Evolutionary conservation across 2,797 vertebrate species (phyloP).

Genomic region (Peromyscus eremicus): DNA sequence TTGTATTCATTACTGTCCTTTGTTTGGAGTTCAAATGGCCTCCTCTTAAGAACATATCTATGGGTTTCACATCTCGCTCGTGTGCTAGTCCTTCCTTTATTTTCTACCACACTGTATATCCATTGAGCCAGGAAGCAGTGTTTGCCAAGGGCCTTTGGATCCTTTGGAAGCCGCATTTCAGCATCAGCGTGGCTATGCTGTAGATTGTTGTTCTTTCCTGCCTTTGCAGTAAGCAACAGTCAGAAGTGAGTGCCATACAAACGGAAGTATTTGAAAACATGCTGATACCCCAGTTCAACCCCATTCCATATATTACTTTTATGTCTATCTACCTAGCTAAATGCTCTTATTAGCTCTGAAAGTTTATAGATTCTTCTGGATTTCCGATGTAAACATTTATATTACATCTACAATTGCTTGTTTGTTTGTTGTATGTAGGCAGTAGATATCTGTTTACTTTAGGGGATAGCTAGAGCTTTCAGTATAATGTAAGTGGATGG

Average conservation of each 20-base stretch:
- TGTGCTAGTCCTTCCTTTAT: neutral
- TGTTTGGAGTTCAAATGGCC: neutral
- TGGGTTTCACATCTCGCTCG: neutral
- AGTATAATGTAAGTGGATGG: neutral
- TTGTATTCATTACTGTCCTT: neutral
- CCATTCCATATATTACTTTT: neutral
- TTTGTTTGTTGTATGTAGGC: neutral
- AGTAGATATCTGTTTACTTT: neutral
- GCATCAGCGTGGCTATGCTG: neutral
- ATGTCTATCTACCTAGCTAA: neutral
- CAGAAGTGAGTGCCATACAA: neutral
- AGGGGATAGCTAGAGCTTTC: neutral
- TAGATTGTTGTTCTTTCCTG: neutral
- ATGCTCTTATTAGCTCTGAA: neutral
- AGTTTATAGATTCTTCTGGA: neutral
- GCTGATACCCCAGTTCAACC: neutral
- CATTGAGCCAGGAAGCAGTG: neutral
- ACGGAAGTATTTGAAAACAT: neutral
- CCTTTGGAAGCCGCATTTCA: slow-evolving; percentile 7
- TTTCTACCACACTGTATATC: neutral
- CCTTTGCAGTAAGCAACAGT: neutral
- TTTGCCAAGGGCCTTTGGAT: neutral
- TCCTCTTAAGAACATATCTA: neutral
- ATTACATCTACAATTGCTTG: neutral
- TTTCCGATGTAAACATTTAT: neutral